Evolutionary conservation across 2,888 invertebrate genomes (phyloP), one percentile per base, ranked within the genome.

Genomic region (Anodontia alba): DNA sequence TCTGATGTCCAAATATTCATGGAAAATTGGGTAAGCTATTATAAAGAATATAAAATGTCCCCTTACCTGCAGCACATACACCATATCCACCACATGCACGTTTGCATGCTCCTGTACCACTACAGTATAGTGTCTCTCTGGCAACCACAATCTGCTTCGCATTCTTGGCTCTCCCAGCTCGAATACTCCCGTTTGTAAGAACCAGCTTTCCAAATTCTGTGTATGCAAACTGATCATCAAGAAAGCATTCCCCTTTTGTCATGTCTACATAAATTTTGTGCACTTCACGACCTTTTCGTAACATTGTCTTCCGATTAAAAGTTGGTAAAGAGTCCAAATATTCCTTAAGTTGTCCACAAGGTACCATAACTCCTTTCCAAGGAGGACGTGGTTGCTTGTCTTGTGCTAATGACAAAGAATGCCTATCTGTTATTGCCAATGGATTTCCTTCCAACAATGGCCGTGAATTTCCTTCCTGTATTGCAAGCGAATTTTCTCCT

Each of bases 181-280:
- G 79, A 15, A 91, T 90, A 49, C 90, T 90, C 23, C 92, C 92
- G 72, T 91, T 91, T 33, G 90, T 89, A 46, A 92, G 81, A 38
- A 92, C 92, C 88, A 91, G 90, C 69, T 86, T 89, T 7, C 92
- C 92, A 77, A 92, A 92, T 82, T 92, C 92, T 20, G 92, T 92
- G 73, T 91, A 88, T 1, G 89, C 77, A 82, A 92, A 92, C 67
- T 91, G 90, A 78, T 92, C 92, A 38, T 92, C 92, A 33, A 92
- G 86, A 81, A 92, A 91, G 31, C 88, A 89, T 70, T 90, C 87
- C 8, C 92, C 91, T 83, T 92, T 92, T 29, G 87, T 89, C 26
- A 91, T 90, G 17, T 91, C 91, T 8, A 91, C 90, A 71, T 92
- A 92, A 23, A 92, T 91, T 75, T 91, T 91, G 73, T 92, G 92